Evolutionary conservation across 2,113 vertebrate species (phyloP).

Genomic region (Hyaena hyaena): DNA sequence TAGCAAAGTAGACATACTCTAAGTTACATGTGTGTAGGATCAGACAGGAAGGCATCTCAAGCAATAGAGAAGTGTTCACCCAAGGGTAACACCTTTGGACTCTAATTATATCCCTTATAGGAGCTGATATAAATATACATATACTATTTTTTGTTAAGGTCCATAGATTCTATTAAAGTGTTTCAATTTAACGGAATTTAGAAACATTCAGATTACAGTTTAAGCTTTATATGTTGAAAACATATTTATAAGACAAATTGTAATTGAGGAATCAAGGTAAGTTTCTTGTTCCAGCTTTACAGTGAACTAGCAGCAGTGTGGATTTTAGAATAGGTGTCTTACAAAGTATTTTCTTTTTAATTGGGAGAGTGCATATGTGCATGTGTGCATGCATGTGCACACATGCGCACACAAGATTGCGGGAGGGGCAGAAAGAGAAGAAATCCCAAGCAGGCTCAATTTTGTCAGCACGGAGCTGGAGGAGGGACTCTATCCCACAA

Average conservation of each 20-base stretch:
- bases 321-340: background rate
- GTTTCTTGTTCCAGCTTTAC: background rate
- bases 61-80: background rate
- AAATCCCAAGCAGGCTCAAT: no score
- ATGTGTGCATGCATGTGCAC: no score
- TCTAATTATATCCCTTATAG: background rate
- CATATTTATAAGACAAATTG: background rate
- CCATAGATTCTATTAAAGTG: background rate
- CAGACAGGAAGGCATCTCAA: background rate
- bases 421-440: no score
- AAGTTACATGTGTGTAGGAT: background rate
- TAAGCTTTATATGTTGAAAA: background rate
- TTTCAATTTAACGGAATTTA: background rate
- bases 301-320: background rate
- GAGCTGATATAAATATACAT: background rate
- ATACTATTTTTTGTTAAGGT: background rate
- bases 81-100: no score
- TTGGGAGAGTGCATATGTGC: no score
- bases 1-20: background rate
- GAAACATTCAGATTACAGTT: rapidly evolving
- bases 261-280: background rate
- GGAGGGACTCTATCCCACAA: no score
- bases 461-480: no score
- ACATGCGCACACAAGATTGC: no score
- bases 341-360: background rate